A percentile compares a stretch with the other conserved stretches of the same genome.
phyloP scores from a whole-genome alignment of 2,113 vertebrate species.

The Cacatua alba region DNA sequence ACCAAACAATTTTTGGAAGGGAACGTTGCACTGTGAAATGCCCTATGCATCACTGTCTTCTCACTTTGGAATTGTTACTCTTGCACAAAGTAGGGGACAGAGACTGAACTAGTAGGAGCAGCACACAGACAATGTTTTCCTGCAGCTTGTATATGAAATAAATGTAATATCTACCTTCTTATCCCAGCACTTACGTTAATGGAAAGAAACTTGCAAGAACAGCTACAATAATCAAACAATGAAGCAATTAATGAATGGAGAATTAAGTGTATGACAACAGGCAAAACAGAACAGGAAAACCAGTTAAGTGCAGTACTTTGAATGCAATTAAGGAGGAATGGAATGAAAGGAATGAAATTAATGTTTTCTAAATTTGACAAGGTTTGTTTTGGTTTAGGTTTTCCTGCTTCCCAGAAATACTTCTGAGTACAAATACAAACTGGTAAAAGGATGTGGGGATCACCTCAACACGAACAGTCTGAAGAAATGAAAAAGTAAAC shows the following conservation, averaged over 20 bases:
- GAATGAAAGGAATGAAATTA: not conserved
- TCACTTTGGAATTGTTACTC: not conserved
- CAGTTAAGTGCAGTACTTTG: not conserved
- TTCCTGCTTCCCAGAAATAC: not conserved
- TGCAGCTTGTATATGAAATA: not conserved
- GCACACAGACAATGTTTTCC: not conserved
- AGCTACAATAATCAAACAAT: slow-evolving; percentile 23
- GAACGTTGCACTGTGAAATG: not conserved
- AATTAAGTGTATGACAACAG: slow-evolving; percentile 23
- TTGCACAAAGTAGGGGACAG: not conserved
- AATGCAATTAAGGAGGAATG: not conserved
- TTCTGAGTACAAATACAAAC: not conserved
- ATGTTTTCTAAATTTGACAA: not conserved
- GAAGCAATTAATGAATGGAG: not conserved
- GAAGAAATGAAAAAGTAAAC: not conserved
- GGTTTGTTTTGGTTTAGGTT: not conserved
- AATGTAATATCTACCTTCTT: not conserved
- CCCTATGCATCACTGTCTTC: not conserved
- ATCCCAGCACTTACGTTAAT: not conserved
- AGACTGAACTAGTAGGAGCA: not conserved
- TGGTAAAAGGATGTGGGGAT: not conserved
- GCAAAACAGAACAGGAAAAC: not conserved
- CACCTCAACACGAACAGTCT: not conserved
- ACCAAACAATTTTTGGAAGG: slow-evolving; percentile 23
- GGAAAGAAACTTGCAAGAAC: not conserved